Conservation (phyloP, 2,113 vertebrate species). For the Poeciliopsis prolifica region DNA sequence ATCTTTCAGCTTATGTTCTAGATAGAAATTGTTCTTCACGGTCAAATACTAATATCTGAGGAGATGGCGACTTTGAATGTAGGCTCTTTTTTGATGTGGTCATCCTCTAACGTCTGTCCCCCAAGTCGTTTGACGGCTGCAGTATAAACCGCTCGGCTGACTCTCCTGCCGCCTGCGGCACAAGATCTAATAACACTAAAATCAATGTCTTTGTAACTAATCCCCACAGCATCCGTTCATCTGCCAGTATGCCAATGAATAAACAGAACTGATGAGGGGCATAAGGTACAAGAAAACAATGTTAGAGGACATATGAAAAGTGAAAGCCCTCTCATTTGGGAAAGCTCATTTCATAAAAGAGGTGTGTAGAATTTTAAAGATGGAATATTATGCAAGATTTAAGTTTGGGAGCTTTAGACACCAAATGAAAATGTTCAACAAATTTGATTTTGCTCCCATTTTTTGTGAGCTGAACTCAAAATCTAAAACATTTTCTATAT, state of each 20-base stretch:
- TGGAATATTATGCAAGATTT: too few relatives aligned
- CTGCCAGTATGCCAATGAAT: conserved; percentile 13
- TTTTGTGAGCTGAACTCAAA: too few relatives aligned
- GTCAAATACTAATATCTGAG: background rate
- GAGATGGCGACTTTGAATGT: background rate
- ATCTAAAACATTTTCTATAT: too few relatives aligned
- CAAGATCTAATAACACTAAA: conserved; percentile 20
- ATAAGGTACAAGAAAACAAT: conserved; percentile 15
- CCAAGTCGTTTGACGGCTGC: background rate
- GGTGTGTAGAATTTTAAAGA: background rate
- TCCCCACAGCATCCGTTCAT: conserved; percentile 17
- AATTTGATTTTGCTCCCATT: too few relatives aligned
- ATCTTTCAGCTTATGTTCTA: background rate
- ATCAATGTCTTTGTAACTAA: conserved; percentile 18
- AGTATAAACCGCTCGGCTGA: conserved; percentile 1
- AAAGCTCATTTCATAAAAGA: conserved; percentile 7
- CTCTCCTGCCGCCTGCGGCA: background rate
- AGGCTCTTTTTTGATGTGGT: too few relatives aligned
- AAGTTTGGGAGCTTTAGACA: too few relatives aligned
- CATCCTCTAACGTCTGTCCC: background rate
- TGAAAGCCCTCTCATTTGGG: conserved; percentile 9
- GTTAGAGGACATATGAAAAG: conserved; percentile 1
- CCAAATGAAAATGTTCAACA: too few relatives aligned
- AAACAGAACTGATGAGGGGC: conserved; percentile 8
- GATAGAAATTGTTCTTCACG: background rate